phyloP scores from a whole-genome alignment of 2,888 invertebrate genomes.

The Apocheima hispidaria region DNA sequence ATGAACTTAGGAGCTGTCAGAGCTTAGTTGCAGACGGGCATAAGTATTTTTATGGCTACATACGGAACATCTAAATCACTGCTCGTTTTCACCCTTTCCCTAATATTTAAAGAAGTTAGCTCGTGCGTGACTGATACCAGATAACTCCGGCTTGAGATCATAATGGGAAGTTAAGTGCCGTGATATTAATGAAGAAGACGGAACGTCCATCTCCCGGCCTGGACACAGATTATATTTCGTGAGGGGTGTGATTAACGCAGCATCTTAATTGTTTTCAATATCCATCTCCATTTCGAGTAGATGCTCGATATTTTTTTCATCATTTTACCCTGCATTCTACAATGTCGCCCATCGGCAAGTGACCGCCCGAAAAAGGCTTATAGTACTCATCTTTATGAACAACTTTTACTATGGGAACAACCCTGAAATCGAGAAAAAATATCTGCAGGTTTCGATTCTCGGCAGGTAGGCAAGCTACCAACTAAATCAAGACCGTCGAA shows the following conservation, averaged over 20 bases:
- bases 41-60: not conserved
- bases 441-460: no score
- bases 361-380: no score
- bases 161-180: constrained; percentile 71
- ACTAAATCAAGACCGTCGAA: no score
- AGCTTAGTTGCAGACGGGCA: no score
- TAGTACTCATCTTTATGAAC: no score
- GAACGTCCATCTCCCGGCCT: constrained; percentile 24
- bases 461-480: no score
- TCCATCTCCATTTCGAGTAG: constrained; percentile 36
- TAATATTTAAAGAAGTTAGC: constrained; percentile 37
- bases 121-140: constrained; percentile 72
- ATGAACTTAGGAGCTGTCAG: no score
- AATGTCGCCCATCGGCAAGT: no score
- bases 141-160: constrained; percentile 52
- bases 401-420: no score
- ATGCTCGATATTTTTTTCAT: no score
- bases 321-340: no score
- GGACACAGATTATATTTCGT: not conserved
- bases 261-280: constrained; percentile 36
- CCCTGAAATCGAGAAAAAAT: no score
- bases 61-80: constrained; percentile 14
- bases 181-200: constrained; percentile 67
- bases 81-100: constrained; percentile 15
- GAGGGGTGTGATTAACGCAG: constrained; percentile 29